A percentile compares a stretch with the other conserved stretches of the same genome.
These are phyloP conservation scores for Drosophila funebris DNA, from an alignment of 1,140 invertebrate genomes.

Conservation along the genomic window DNA sequence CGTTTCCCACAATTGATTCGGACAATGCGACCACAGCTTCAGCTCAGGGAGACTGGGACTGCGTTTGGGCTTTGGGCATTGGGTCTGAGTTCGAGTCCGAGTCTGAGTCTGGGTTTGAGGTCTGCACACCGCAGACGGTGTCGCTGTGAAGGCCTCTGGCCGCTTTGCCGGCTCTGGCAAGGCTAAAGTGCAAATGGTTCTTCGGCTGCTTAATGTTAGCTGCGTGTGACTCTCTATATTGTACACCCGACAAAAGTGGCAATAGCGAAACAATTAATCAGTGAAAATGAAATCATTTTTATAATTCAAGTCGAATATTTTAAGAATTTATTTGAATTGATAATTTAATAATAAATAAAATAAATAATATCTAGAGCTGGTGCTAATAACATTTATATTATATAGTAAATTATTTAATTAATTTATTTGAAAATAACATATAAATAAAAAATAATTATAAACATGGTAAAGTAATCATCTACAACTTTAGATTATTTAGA, in stretches of 20 bases:
- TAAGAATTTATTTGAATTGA: no score
- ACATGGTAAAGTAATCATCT: no score
- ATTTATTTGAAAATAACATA: no score
- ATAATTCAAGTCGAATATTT: no score
- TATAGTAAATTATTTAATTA: no score
- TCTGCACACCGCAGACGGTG: constrained; percentile 7
- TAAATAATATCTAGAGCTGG: no score
- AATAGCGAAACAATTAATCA: not conserved
- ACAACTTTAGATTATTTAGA: no score
- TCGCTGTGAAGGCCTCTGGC: constrained; percentile 1
- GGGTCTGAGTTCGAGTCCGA: not conserved
- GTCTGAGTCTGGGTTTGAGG: not conserved
- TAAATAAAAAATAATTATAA: no score
- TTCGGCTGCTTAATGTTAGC: constrained; percentile 26
- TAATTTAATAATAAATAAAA: no score
- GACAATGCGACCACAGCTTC: constrained; percentile 69
- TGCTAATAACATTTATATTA: no score
- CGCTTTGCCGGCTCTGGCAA: constrained; percentile 10
- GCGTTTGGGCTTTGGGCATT: not conserved
- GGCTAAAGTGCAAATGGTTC: constrained; percentile 68
- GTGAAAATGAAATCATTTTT: no score
- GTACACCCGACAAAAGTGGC: constrained; percentile 24
- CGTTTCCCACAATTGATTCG: constrained; percentile 79
- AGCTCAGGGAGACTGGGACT: constrained; percentile 5
- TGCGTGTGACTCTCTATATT: constrained; percentile 14